Evolutionary conservation across 2,888 invertebrate species (phyloP), one percentile per base, ranked within the genome.

Genomic region (Meandrusa payeni): DNA sequence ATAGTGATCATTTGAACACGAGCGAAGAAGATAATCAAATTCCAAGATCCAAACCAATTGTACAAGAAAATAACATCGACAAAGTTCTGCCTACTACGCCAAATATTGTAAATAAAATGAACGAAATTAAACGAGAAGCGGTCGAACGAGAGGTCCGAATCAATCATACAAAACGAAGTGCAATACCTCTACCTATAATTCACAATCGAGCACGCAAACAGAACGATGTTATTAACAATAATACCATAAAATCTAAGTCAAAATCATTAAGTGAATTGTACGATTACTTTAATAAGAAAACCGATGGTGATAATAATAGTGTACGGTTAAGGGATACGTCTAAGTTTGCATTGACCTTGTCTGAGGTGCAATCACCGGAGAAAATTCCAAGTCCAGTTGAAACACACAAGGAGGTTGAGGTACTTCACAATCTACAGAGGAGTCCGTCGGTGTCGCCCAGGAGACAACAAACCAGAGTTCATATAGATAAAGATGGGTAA

Each of bases 1-100:
- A 95, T 55, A 95, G 94, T 69, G 95, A 95, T 63, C 92, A 92
- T 39, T 81, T 91, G 15, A 85, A 89, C 32, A 87, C 89, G 5
- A 90, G 90, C 57, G 90, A 90, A 61, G 89, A 88, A 23, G 89
- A 89, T 46, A 72, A 72, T 29, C 67, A 65, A n/a, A n/a, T n/a
- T n/a, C n/a, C n/a, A n/a, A n/a, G n/a, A n/a, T n/a, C n/a, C n/a
- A n/a, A n/a, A n/a, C n/a, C n/a, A n/a, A n/a, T n/a, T n/a, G 20
- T 45, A 39, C 11, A 47, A 36, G 51, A 50, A n/a, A 56, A 51
- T 27, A 47, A 31, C 17, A 38, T 51, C 5, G 51, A 51, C 36
- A 43, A 48, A 28, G 41, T 15, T 12, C 36, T 64, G 51, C 61
- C 70, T n/a, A 59, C 61, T 22, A 69, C 73, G 1, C 57, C 74